These are phyloP conservation scores for Antennarius striatus DNA, from an alignment of 2,113 vertebrate species.

Conservation along the genomic window DNA sequence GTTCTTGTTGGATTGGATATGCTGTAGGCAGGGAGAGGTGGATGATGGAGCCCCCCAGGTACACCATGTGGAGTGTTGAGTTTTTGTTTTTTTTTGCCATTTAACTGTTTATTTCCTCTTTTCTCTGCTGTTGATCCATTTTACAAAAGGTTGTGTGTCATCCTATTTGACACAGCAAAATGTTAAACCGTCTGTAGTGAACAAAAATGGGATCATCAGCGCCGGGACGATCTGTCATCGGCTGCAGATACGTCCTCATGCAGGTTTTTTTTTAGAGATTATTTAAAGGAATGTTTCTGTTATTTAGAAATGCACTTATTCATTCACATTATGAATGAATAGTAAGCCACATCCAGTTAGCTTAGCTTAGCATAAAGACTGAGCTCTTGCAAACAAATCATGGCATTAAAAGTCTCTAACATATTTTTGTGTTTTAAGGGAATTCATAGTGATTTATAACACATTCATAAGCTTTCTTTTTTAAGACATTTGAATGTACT, in stretches of 20 bases:
- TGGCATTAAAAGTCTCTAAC: no score
- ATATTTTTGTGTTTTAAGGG: no score
- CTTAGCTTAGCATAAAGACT: neutral
- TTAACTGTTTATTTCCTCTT: neutral
- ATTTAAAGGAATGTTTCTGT: neutral
- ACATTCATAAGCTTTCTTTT: no score
- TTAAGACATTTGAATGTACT: no score
- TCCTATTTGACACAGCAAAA: neutral
- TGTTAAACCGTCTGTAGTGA: neutral
- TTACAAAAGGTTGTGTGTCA: neutral
- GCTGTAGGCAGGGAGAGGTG: conserved; percentile 41
- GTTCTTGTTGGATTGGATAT: conserved; percentile 51
- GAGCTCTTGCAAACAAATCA: no score
- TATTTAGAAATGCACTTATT: neutral
- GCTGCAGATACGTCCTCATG: neutral
- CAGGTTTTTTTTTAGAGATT: neutral
- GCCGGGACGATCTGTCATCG: neutral
- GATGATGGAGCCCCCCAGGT: conserved; percentile 38
- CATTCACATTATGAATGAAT: no score
- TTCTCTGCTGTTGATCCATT: neutral
- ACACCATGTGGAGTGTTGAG: conserved; percentile 30
- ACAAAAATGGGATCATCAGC: no score
- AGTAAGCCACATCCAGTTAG: neutral
- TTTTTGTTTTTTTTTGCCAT: neutral
- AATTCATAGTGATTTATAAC: no score